These are phyloP conservation scores for Aplochiton taeniatus DNA, from an alignment of 2,797 vertebrate species.

Conservation along the genomic window DNA sequence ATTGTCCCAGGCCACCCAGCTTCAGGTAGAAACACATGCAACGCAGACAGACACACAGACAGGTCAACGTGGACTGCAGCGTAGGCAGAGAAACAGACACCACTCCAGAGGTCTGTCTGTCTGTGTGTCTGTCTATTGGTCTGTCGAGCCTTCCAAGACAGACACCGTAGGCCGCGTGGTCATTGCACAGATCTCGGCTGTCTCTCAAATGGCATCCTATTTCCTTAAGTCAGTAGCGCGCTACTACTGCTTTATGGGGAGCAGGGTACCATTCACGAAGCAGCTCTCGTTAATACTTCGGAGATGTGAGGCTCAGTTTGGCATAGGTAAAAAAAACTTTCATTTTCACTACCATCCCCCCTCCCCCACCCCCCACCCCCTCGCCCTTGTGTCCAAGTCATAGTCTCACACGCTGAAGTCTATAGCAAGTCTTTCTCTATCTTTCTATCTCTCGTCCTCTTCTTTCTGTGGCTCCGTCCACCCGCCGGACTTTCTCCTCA, in stretches of 20 bases:
- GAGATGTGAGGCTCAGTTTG: conserved; percentile 70
- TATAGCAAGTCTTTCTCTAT: conserved; percentile 27
- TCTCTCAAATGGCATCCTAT: conserved; percentile 64
- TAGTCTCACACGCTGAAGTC: conserved; percentile 19
- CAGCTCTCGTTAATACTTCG: conserved; percentile 60
- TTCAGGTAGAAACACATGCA: conserved; percentile 63
- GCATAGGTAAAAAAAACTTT: conserved; percentile 70
- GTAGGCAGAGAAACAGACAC: conserved; percentile 79
- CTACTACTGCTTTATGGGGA: conserved; percentile 53
- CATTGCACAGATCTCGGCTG: conserved; percentile 58
- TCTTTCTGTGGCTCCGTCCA: conserved; percentile 18
- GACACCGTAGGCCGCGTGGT: conserved; percentile 72
- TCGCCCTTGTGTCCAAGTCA: conserved; percentile 38
- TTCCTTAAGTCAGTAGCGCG: conserved; percentile 56
- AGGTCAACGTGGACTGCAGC: conserved; percentile 71
- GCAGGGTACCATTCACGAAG: conserved; percentile 58
- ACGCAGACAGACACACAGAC: conserved; percentile 79
- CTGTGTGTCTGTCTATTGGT: conserved; percentile 82
- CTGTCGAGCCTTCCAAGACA: conserved; percentile 74
- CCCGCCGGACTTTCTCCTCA: conserved; percentile 17
- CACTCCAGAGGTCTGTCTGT: conserved; percentile 81
- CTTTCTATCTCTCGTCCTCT: conserved; percentile 20
- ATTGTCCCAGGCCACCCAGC: conserved; percentile 46
- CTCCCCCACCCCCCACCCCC: conserved; percentile 54
- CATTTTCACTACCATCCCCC: conserved; percentile 28